Evolutionary conservation across 2,113 vertebrate genomes (phyloP).

Genomic region (Odontophorus gujanensis): DNA sequence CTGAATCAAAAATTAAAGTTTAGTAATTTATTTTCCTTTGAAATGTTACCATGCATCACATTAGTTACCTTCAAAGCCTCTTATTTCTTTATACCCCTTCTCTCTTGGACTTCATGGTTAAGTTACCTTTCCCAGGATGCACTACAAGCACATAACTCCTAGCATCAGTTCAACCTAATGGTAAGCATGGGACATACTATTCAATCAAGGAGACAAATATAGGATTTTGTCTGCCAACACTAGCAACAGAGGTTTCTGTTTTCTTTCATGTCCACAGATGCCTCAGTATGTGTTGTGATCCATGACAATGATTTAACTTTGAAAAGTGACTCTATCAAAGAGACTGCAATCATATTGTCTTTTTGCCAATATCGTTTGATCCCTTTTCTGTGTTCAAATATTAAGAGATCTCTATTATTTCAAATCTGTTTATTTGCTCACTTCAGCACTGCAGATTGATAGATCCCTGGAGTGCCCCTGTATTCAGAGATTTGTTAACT

Average conservation of each 20-base stretch:
- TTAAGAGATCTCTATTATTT: not conserved
- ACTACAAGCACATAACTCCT: not conserved
- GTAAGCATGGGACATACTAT: not conserved
- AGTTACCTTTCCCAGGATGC: not conserved
- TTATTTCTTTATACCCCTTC: not conserved
- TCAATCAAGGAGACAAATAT: not conserved
- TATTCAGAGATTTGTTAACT: not conserved
- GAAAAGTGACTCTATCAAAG: not conserved
- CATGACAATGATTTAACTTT: not conserved
- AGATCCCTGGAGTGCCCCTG: not conserved
- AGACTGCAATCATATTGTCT: not conserved
- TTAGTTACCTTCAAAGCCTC: not conserved
- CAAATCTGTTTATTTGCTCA: not conserved
- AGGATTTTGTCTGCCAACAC: not conserved
- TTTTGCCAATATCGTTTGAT: not conserved
- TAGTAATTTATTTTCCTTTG: not conserved
- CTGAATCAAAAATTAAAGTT: constrained; percentile 32
- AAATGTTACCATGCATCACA: not conserved
- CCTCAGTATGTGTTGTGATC: not conserved
- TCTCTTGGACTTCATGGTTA: not conserved
- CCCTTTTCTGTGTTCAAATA: not conserved
- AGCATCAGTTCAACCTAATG: not conserved
- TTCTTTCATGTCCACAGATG: not conserved
- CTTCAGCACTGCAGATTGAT: not conserved
- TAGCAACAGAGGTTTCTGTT: not conserved